A percentile compares a stretch with the other conserved stretches of the same genome.
Evolutionary conservation across 2,888 invertebrate species (phyloP).

Genomic region (Coleophora deauratella): DNA sequence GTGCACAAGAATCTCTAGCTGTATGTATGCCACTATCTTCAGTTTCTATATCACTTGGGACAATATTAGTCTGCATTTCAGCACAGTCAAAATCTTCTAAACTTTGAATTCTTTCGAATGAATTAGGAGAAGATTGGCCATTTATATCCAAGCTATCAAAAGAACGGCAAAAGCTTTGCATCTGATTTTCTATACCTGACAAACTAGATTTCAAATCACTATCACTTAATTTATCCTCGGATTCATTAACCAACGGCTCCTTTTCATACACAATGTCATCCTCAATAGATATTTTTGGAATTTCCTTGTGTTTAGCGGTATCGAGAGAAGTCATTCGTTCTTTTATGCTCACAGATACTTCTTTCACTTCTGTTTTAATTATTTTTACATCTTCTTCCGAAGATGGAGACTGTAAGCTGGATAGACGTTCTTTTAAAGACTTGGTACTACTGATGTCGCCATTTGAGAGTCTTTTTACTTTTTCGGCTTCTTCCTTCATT

Average conservation of each 20-base stretch:
- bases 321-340: constrained; percentile 69
- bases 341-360: constrained; percentile 68
- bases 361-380: constrained; percentile 56
- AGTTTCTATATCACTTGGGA: constrained; percentile 77
- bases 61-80: constrained; percentile 74
- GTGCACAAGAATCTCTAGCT: constrained; percentile 84
- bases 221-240: constrained; percentile 39
- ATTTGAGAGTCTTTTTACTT: constrained; percentile 57
- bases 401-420: constrained; percentile 59
- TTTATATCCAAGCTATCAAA: constrained; percentile 78
- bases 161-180: constrained; percentile 77
- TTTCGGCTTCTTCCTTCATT: constrained; percentile 65
- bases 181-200: constrained; percentile 69
- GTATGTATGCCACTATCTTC: constrained; percentile 88
- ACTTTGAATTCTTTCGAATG: constrained; percentile 78
- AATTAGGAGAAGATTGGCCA: constrained; percentile 64
- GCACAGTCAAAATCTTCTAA: constrained; percentile 76
- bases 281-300: constrained; percentile 57
- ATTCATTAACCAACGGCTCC: constrained; percentile 33
- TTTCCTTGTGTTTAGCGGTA: constrained; percentile 64
- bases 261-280: constrained; percentile 41
- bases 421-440: constrained; percentile 65
- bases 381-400: constrained; percentile 57
- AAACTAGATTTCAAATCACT: constrained; percentile 44
- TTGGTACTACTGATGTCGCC: constrained; percentile 56